Conservation (phyloP, 1,140 invertebrate genomes). For the Philaenus spumarius region DNA sequence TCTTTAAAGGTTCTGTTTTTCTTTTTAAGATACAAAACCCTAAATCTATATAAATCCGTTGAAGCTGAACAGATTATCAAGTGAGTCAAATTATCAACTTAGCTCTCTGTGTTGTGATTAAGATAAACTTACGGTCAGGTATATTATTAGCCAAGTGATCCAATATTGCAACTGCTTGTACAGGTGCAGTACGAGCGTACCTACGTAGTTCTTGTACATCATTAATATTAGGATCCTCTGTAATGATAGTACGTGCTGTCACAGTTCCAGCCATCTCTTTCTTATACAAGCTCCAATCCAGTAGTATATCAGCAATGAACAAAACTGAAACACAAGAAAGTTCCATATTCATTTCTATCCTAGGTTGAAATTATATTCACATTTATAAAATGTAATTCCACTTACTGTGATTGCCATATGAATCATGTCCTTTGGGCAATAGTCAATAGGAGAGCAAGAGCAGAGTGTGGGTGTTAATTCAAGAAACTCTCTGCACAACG, state of each 20-base stretch:
- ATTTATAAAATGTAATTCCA: too few relatives aligned
- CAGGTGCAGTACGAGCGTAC: slow-evolving; percentile 29
- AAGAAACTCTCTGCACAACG: too few relatives aligned
- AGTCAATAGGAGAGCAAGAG: too few relatives aligned
- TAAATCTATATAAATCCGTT: too few relatives aligned
- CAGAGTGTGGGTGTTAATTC: too few relatives aligned
- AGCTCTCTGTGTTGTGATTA: too few relatives aligned
- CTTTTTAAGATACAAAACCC: too few relatives aligned
- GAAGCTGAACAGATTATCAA: too few relatives aligned
- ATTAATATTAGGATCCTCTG: slow-evolving; percentile 40
- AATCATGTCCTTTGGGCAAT: too few relatives aligned
- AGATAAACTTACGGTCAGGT: slow-evolving; percentile 37
- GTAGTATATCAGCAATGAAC: slow-evolving; percentile 39
- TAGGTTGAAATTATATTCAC: not conserved
- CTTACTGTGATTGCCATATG: too few relatives aligned
- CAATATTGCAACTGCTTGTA: slow-evolving; percentile 22
- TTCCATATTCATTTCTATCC: slow-evolving; percentile 1
- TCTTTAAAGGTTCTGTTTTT: too few relatives aligned
- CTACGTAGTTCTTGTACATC: slow-evolving; percentile 34
- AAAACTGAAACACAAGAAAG: slow-evolving; percentile 37
- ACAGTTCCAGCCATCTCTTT: slow-evolving; percentile 37
- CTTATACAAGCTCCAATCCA: slow-evolving; percentile 39
- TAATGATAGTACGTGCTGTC: slow-evolving; percentile 37
- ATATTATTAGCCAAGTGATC: slow-evolving; percentile 29
- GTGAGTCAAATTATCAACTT: too few relatives aligned